A percentile compares a stretch with the other conserved stretches of the same genome.
phyloP scores from a whole-genome alignment of 2,113 vertebrate genomes.

The Ochotona princeps region DNA sequence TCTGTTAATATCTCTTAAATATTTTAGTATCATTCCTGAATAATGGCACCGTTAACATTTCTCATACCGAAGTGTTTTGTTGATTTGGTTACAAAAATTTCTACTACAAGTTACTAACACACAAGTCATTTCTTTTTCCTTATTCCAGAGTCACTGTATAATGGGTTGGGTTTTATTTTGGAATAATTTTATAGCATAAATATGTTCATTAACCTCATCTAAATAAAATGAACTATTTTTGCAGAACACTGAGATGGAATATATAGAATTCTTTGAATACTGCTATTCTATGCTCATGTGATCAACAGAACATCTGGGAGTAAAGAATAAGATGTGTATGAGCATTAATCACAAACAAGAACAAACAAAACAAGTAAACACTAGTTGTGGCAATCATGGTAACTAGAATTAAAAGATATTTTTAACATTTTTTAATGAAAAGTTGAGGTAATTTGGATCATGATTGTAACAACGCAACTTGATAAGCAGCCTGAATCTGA shows the following conservation, averaged over 20 bases:
- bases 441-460: background rate
- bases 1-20: background rate
- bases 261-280: background rate
- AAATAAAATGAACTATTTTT: background rate
- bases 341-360: background rate
- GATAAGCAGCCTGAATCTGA: background rate
- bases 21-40: background rate
- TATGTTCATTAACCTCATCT: slow-evolving; percentile 27
- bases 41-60: background rate
- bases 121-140: background rate
- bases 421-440: slow-evolving; percentile 19
- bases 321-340: background rate
- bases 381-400: background rate
- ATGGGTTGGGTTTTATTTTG: background rate
- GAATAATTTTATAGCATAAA: slow-evolving; percentile 17
- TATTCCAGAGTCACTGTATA: background rate
- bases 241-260: background rate
- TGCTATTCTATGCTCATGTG: slow-evolving; percentile 17
- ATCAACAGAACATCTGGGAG: slow-evolving; percentile 24
- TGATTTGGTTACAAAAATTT: slow-evolving; percentile 5
- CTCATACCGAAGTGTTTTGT: background rate
- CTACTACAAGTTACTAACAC: slow-evolving; percentile 1
- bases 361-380: background rate
- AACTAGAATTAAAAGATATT: slow-evolving; percentile 26
- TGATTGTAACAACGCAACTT: background rate